Base-by-base conservation (phyloP, 1,140 invertebrate species). In the Lordiphosa mommai region DNA sequence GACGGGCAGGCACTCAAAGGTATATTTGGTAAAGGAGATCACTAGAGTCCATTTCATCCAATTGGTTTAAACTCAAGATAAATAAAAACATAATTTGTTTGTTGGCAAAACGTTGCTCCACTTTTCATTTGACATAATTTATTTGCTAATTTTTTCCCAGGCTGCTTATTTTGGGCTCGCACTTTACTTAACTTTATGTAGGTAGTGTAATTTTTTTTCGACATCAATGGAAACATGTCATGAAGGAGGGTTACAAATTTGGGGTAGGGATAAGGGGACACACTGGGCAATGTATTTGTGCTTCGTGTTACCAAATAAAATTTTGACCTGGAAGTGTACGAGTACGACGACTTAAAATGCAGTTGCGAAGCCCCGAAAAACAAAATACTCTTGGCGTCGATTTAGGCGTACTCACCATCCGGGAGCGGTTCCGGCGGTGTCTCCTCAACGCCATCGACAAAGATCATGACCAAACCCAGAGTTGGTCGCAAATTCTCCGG, bases 401-500 rank as follows among this genome's bases (percentile, higher is more conserved):
- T 14, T 55, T 40, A 76, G 4, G 14, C 0, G 8, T 41, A 17
- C 0, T 64, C 67, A 27, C 6, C 33, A 2, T 63, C 44, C 5
- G 57, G 51, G 27, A 50, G 1, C 4, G 52, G 12, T 7, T 55
- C 47, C 9, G 38, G 8, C 12, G 14, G 14, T 29, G 43, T 23
- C 38, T 80, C 76, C 7, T 71, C 66, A 2, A 80, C 66, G 9
- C 74, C 66, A 20, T 74, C 71, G 0, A 71, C 57, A 10, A 80
- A 80, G 20, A 80, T 63, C 76, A 80, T 76, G 2, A 70, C 50
- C 13, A 80, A 14, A 0, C 66, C 74, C 7, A 82, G 37, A 0
- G 30, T 1, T 0, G 66, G 74, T 1, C 66, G 66, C 0, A 80
- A 36, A 9, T 76, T 80, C 8, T 72, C 77, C 1, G 63, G 51